phyloP scores from a whole-genome alignment of 1,140 invertebrate species.

The Pseudomyrmex sp. region DNA sequence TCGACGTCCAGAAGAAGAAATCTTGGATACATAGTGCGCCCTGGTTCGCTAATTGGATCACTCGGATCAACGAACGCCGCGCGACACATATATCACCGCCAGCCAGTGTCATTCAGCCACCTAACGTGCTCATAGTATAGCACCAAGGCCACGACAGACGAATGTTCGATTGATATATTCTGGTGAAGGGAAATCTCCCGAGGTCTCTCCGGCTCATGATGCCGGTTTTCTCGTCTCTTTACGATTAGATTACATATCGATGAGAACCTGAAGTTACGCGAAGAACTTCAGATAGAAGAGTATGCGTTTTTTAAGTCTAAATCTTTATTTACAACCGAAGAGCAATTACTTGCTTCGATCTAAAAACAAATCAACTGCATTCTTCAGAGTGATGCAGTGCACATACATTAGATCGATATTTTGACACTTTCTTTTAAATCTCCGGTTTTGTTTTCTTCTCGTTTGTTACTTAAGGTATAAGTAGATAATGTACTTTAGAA shows the following conservation, averaged over 20 bases:
- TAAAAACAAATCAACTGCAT: too few relatives aligned
- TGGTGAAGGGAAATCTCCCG: conserved; percentile 40
- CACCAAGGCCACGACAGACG: conserved; percentile 48
- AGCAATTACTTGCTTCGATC: too few relatives aligned
- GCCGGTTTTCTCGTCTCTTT: background rate
- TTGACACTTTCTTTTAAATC: too few relatives aligned
- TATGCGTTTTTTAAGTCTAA: too few relatives aligned
- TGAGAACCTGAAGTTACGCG: background rate
- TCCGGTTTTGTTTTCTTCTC: too few relatives aligned
- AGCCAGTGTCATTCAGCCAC: conserved; percentile 45
- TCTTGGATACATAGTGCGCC: conserved; percentile 23
- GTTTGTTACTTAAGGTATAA: too few relatives aligned
- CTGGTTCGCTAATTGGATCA: conserved; percentile 75
- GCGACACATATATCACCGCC: conserved; percentile 45
- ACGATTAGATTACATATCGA: background rate
- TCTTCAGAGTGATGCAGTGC: too few relatives aligned
- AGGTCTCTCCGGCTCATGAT: conserved; percentile 8
- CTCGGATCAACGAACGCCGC: conserved; percentile 75
- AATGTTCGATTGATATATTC: conserved; percentile 40
- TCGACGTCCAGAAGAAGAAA: conserved; percentile 33
- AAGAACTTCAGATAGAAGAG: too few relatives aligned
- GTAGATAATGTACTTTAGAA: too few relatives aligned
- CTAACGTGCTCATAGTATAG: conserved; percentile 26
- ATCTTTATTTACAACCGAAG: too few relatives aligned
- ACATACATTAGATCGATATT: too few relatives aligned